phyloP scores from a whole-genome alignment of 2,888 invertebrate species.

The Agrotis ipsilon region DNA sequence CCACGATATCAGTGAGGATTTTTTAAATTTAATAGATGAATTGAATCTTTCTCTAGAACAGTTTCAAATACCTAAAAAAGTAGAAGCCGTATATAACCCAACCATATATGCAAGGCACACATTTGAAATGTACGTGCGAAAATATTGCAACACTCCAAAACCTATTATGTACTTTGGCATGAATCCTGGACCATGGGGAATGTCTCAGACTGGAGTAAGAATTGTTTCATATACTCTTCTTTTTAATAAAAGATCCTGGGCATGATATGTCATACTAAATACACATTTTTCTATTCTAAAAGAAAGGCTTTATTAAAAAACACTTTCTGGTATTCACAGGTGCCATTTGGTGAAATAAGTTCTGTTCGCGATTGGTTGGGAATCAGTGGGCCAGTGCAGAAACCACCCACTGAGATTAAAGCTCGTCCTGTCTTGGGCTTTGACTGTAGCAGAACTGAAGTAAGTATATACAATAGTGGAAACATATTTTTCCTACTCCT shows the following conservation, averaged over 20 bases:
- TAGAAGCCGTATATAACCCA: constrained; percentile 95
- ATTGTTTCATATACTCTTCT: not conserved
- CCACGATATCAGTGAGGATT: constrained; percentile 72
- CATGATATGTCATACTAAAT: not conserved
- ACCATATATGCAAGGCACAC: constrained; percentile 95
- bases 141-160: constrained; percentile 93
- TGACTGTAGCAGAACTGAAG: constrained; percentile 85
- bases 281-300: not conserved
- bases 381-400: constrained; percentile 93
- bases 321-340: constrained; percentile 81
- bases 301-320: not conserved
- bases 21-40: constrained; percentile 79
- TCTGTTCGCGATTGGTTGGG: constrained; percentile 95
- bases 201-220: constrained; percentile 97
- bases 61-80: constrained; percentile 88
- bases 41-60: constrained; percentile 85
- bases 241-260: constrained; percentile 4
- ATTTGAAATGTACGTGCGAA: constrained; percentile 94
- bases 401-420: constrained; percentile 93
- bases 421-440: constrained; percentile 94
- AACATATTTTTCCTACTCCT: too few species aligned
- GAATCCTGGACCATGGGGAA: constrained; percentile 99
- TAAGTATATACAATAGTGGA: constrained; percentile 57
- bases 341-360: constrained; percentile 97
- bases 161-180: constrained; percentile 96